Evolutionary conservation across 2,888 invertebrate genomes (phyloP).

Genomic region (Xanthorhoe designata): DNA sequence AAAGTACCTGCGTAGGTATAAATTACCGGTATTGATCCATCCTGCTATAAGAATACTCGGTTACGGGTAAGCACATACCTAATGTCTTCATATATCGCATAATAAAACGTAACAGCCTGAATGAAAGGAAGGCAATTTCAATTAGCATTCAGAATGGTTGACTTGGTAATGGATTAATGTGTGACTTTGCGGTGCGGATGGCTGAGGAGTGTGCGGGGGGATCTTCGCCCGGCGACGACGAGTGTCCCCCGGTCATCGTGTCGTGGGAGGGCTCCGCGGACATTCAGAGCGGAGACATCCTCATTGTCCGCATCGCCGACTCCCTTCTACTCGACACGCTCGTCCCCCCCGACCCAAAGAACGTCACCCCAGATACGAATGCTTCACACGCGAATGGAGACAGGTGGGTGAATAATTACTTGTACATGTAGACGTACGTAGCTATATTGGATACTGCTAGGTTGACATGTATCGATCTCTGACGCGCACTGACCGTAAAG

Average conservation of each 20-base stretch:
- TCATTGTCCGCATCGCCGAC: constrained; percentile 89
- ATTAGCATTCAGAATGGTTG: constrained; percentile 56
- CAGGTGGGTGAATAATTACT: constrained; percentile 60
- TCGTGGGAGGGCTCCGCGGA: constrained; percentile 89
- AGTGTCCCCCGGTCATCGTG: constrained; percentile 85
- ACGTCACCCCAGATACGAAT: constrained; percentile 61
- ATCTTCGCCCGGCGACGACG: constrained; percentile 65
- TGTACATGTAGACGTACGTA: constrained; percentile 15
- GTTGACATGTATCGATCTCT: constrained; percentile 37
- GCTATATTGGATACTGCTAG: constrained; percentile 23
- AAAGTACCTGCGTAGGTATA: not conserved
- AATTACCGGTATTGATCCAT: constrained; percentile 7
- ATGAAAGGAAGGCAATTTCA: constrained; percentile 48
- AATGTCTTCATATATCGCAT: constrained; percentile 36
- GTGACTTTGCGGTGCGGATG: constrained; percentile 70
- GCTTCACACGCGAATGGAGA: constrained; percentile 59
- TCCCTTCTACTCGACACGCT: constrained; percentile 79
- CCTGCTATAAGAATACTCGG: constrained; percentile 5
- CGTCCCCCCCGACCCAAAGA: constrained; percentile 57
- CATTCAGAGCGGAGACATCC: constrained; percentile 90
- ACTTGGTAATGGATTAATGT: constrained; percentile 63
- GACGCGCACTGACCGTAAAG: constrained; percentile 31
- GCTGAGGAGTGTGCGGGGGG: constrained; percentile 72
- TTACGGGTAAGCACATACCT: constrained; percentile 3
- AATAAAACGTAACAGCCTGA: constrained; percentile 30